Base-by-base conservation (phyloP, 2,113 vertebrate species). In the Rhinoderma darwinii region DNA sequence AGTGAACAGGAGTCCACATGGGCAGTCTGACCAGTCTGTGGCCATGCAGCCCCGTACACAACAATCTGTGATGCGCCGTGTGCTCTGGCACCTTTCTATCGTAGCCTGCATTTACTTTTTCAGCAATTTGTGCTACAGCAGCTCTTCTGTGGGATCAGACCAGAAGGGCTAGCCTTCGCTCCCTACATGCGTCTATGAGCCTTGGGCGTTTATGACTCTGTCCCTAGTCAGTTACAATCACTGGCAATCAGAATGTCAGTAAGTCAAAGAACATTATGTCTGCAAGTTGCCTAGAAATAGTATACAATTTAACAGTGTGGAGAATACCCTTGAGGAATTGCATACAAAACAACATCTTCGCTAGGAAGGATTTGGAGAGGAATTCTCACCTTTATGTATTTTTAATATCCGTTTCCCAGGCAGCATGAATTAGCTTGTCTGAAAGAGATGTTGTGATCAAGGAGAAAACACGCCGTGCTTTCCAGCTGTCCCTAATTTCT, bases 311-410 rank as follows among this genome's bases (percentile, higher is more conserved):
- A 73, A 73, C 20, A 25, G 22, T 39, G 35, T 73, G 32, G 35
- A 72, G 32, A 39, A 22, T 72, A 18, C 35, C 68, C 68, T 5
- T 20, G 4, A 73, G 68, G 68, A 73, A 18, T 6, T 12, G 17
- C 37, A 18, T 73, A 73, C 35, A 43, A 74, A 74, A 74, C 39
- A 41, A 43, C 22, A 4, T 25, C 14, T 74, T 43, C 43, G 37
- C 72, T 74, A 22, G 37, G 9, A 50, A 51, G 43, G 74, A 77
- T 4, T 27, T 51, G 5, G 74, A 27, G 25, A 77, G 74, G 41
- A 77, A 77, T 77, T 77, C 44, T 43, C 2, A n/a, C 41, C 41
- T 76, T 44, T 76, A 76, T 76, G 41, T 76, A 76, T 76, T 50
- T 76, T 77, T 77, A 77, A 51, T 77, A 77, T 51, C n/a, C 9